Base-by-base conservation (phyloP, 2,888 invertebrate species). In the Biston betularia region DNA sequence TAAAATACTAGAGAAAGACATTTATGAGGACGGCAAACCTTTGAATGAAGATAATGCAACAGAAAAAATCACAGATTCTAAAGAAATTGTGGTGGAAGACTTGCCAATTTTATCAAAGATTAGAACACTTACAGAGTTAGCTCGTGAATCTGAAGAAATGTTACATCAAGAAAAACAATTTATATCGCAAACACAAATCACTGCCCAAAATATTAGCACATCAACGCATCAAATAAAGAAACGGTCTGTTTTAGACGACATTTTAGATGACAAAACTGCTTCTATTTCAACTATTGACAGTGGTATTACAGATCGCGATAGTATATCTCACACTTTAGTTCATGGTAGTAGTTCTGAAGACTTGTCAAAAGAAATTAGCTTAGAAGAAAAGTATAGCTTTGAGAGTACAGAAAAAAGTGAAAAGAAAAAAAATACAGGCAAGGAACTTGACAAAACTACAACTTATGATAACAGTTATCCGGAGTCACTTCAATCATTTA, bases 301-400 rank as follows among this genome's bases (percentile, higher is more conserved):
- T 67, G 82, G 82, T 38, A 75, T 82, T 15, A 74, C 75, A 55
- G 86, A 87, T 54, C 76, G 73, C 63, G 85, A 85, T 61, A 85
- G 78, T 63, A 64, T 79, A 1, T 77, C 76, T 4, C 81, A 83
- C 54, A 77, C 79, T 12, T 70, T 86, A 24, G 71, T 83, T n/a
- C 83, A 85, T 54, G 82, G 78, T n/a, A 86, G 88, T 63, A 91
- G 92, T 73, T 91, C 91, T 5, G 92, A 93, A 81, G 93, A 92
- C 64, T 75, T 89, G 12, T 92, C 89, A 0, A 92, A 86, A 78
- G 92, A 93, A 82, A 77, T 84, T 1, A 93, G 90, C 65, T 82
- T 90, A 69, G 93, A 93, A 82, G 93, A 93, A 80, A 93, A 93
- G 79, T 86, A 90, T 63, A 89, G 90, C 75, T 90, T 79, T 78